These are phyloP conservation scores for Cephus cinctus DNA, from an alignment of 1,140 invertebrate species.

Conservation along the genomic window DNA sequence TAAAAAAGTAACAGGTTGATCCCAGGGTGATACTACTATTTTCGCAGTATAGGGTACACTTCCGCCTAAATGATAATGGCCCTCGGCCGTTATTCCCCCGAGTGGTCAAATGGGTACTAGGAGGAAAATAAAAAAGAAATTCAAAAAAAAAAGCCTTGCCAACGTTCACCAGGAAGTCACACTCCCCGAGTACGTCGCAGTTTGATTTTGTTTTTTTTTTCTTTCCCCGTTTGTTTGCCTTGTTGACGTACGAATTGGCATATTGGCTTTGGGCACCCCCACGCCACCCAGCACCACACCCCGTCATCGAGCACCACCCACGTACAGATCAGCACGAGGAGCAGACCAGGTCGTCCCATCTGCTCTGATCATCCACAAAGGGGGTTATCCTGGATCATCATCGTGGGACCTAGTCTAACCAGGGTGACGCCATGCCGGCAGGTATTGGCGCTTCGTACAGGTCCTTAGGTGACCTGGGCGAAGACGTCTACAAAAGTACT, in stretches of 20 bases:
- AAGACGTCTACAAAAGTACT: constrained; percentile 66
- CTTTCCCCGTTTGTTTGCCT: constrained; percentile 45
- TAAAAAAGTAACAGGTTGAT: too few relatives aligned
- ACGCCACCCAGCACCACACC: not conserved
- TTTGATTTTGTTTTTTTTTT: constrained; percentile 28
- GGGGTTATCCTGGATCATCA: not conserved
- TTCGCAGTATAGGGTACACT: too few relatives aligned
- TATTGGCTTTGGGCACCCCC: constrained; percentile 40
- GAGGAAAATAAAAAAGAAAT: too few relatives aligned
- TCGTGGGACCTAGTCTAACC: too few relatives aligned
- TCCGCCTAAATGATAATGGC: too few relatives aligned
- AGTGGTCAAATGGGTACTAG: too few relatives aligned
- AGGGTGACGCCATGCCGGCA: constrained; percentile 61
- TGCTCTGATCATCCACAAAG: not conserved
- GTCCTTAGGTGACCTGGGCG: constrained; percentile 60
- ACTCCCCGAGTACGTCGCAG: too few relatives aligned
- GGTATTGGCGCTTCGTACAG: constrained; percentile 65
- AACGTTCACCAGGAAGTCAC: too few relatives aligned
- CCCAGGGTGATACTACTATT: too few relatives aligned
- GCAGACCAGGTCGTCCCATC: not conserved
- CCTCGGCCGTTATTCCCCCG: too few relatives aligned
- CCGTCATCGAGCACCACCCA: not conserved
- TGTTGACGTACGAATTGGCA: constrained; percentile 47
- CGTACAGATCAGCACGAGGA: not conserved
- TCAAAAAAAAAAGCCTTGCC: too few relatives aligned